phyloP scores from a whole-genome alignment of 2,113 vertebrate genomes.

The Cyprinus carpio region DNA sequence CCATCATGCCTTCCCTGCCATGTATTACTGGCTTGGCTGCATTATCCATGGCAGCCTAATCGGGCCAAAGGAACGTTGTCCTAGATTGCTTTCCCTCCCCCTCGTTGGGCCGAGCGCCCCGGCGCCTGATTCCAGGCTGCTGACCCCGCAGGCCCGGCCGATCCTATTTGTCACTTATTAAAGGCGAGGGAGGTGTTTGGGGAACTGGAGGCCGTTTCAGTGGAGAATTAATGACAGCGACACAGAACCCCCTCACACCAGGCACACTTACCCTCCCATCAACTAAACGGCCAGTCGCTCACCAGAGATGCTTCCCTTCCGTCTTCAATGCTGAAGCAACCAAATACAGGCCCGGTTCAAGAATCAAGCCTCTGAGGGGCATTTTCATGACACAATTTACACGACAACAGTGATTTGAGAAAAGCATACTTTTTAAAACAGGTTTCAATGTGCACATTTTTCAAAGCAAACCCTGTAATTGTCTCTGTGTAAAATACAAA shows the following conservation, averaged over 20 bases:
- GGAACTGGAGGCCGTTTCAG: background rate
- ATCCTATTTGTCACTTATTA: conserved; percentile 64
- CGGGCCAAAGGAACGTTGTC: conserved; percentile 72
- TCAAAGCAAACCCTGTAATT: too few relatives aligned
- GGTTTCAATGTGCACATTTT: too few relatives aligned
- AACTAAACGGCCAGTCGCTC: background rate
- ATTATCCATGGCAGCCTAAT: conserved; percentile 75
- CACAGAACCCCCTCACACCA: background rate
- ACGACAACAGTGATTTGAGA: too few relatives aligned
- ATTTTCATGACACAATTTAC: too few relatives aligned
- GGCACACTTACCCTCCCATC: background rate
- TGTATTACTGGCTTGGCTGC: conserved; percentile 74
- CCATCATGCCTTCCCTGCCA: conserved; percentile 61
- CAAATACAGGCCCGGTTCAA: background rate
- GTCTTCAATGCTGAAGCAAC: background rate
- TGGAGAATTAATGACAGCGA: conserved; percentile 10
- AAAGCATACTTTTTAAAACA: too few relatives aligned
- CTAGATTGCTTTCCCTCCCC: conserved; percentile 58
- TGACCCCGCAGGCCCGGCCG: conserved; percentile 56
- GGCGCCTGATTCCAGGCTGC: conserved; percentile 32
- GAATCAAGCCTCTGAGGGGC: too few relatives aligned
- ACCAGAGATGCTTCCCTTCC: background rate
- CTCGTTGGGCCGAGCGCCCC: background rate
- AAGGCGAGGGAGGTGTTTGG: conserved; percentile 46
- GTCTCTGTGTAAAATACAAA: too few relatives aligned